Evolutionary conservation across 2,797 vertebrate genomes (phyloP), one percentile per base, ranked within the genome.

Genomic region (Micromesistius poutassou): DNA sequence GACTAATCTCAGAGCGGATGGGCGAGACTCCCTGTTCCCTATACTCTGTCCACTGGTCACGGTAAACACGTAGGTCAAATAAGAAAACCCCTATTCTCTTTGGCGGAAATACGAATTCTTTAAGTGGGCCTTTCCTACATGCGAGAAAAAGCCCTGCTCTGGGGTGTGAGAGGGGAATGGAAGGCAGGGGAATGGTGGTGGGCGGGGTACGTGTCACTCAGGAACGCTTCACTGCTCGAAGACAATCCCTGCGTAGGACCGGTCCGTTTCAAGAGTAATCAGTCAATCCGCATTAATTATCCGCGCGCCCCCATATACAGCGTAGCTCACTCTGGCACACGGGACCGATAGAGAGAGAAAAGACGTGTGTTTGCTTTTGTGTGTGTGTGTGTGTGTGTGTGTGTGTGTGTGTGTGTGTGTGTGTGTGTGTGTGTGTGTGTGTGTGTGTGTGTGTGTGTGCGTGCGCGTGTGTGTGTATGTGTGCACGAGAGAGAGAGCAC

Each of bases 211-310:
- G 92, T 92, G 92, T 93, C 94, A 94, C 87, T 94, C 92, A 92
- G 89, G 85, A 89, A 92, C 89, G 94, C 92, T 94, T 90, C 91
- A 89, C 89, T 94, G 93, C 91, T 92, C 89, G 90, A 86, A 87
- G 91, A 94, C 93, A 94, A 95, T 94, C 92, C 91, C 86, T 89
- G 91, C 85, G 89, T 92, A 90, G 94, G 94, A 93, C 93, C 91
- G 92, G 93, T 94, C 94, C 93, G 93, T 95, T 94, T 95, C 94
- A 93, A 95, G 94, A 95, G 94, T 93, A 94, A 95, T 95, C 95
- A 95, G 94, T 95, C 95, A 94, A 94, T 95, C 93, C 91, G 93
- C 94, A 94, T 95, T 95, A 95, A 95, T 95, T 94, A 94, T 91
- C 93, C 90, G 83, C 86, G 82, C 83, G 78, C 91, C 89, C 92